Conservation (phyloP, 2,888 invertebrate species). For the Drosophila recens region DNA sequence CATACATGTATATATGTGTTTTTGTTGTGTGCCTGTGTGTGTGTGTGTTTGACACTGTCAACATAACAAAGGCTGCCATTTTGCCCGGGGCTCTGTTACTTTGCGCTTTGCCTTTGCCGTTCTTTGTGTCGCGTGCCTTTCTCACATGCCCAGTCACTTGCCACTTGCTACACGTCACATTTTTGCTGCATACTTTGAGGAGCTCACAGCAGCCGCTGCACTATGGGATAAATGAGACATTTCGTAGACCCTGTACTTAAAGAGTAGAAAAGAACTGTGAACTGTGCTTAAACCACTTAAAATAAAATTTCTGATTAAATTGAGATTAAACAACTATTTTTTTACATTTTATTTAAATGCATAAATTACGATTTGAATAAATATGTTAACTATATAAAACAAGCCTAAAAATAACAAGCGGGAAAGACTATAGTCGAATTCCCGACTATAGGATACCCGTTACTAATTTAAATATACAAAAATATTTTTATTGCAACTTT, state of each 20-base stretch:
- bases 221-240: background rate
- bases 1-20: constrained; percentile 10
- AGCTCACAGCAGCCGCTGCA: constrained; percentile 32
- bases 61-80: constrained; percentile 60
- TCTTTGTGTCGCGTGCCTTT: constrained; percentile 43
- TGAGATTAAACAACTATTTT: too few species aligned
- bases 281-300: too few species aligned
- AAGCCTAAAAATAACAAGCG: too few species aligned
- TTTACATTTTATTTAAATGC: too few species aligned
- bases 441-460: too few species aligned
- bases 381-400: too few species aligned
- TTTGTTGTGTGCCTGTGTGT: constrained; percentile 14
- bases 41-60: constrained; percentile 30
- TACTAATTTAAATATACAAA: too few species aligned
- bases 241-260: background rate
- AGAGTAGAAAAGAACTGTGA: too few species aligned
- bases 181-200: constrained; percentile 66
- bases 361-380: too few species aligned
- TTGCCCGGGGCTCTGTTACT: constrained; percentile 55
- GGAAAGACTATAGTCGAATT: too few species aligned
- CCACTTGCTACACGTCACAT: constrained; percentile 48
- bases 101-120: constrained; percentile 39
- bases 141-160: constrained; percentile 59
- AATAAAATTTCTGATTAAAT: too few species aligned
- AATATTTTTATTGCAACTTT: too few species aligned